Base-by-base conservation (phyloP, 2,113 vertebrate genomes). In the Daubentonia madagascariensis region DNA sequence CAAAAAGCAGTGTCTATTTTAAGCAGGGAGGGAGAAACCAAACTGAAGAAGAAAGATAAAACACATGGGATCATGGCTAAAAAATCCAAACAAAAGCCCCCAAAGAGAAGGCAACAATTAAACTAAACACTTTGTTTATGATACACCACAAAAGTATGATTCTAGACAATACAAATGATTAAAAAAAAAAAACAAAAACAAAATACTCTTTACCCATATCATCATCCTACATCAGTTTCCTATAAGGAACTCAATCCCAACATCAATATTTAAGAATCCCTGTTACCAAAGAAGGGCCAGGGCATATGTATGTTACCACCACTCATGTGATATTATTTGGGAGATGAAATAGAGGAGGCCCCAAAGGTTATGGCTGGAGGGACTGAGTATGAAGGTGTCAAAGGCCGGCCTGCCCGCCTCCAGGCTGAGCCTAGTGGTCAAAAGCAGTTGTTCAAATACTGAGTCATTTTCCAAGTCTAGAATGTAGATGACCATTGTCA, bases 391-490 rank as follows among this genome's bases (percentile, higher is more conserved):
- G 11, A 8, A 63, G 72, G 32, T 20, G 2, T 32, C 30, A 40
- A 22, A 32, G 37, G 28, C 4, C 59, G 23, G 28, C 5, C 59
- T 67, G 16, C n/a, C 43, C n/a, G 8, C 50, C 79, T 84, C 40
- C 6, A 28, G 2, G 37, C 43, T 63, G 25, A 78, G 72, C 18
- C 63, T 25, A 6, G 12, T 4, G n/a, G 57, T 70, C 40, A 48
- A 54, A 43, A 94, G 63, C 63, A 52, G 65, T 2, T 81, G n/a
- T 25, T 50, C 23, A 30, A 76, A 75, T 37, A 40, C 43, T 9
- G 50, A 81, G 35, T 76, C 96, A 43, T 32, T 85, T 48, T 52
- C n/a, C 52, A n/a, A 25, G 65, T 45, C 40, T 54, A 90, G 40
- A 84, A 65, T 54, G 6, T 13, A 87, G 45, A 35, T 79, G 35